phyloP scores from a whole-genome alignment of 2,113 vertebrate species.

The Proterorhinus semilunaris region DNA sequence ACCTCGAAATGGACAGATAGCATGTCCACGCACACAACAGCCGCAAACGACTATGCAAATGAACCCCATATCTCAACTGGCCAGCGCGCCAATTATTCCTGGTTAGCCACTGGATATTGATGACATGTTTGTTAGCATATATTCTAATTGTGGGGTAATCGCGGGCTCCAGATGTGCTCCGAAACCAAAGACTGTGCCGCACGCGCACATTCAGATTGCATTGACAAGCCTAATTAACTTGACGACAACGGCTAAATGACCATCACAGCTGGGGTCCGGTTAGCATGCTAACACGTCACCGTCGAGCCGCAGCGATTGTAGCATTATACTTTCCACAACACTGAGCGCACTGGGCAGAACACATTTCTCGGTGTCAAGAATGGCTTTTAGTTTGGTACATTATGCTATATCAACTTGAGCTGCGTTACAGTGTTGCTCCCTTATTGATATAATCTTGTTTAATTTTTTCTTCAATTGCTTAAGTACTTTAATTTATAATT shows the following conservation, averaged over 20 bases:
- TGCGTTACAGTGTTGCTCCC: too few relatives aligned
- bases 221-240: slow-evolving; percentile 67
- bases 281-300: slow-evolving; percentile 61
- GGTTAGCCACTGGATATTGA: slow-evolving; percentile 28
- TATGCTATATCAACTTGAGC: too few relatives aligned
- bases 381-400: too few relatives aligned
- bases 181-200: slow-evolving; percentile 41
- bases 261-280: slow-evolving; percentile 61
- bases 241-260: slow-evolving; percentile 64
- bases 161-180: slow-evolving; percentile 67
- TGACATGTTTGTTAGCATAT: slow-evolving; percentile 45
- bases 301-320: slow-evolving; percentile 47
- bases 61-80: slow-evolving; percentile 33
- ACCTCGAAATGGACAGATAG: neutral
- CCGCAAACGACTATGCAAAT: slow-evolving; percentile 22
- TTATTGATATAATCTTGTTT: too few relatives aligned
- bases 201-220: slow-evolving; percentile 56
- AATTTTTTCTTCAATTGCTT: too few relatives aligned
- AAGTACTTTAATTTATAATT: too few relatives aligned
- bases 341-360: slow-evolving; percentile 36
- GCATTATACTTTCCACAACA: slow-evolving; percentile 55
- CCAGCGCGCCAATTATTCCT: slow-evolving; percentile 34
- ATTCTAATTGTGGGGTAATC: slow-evolving; percentile 63
- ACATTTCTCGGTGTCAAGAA: slow-evolving; percentile 15
- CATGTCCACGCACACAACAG: neutral